phyloP scores from a whole-genome alignment of 2,797 vertebrate genomes.

The Protonibea diacanthus region DNA sequence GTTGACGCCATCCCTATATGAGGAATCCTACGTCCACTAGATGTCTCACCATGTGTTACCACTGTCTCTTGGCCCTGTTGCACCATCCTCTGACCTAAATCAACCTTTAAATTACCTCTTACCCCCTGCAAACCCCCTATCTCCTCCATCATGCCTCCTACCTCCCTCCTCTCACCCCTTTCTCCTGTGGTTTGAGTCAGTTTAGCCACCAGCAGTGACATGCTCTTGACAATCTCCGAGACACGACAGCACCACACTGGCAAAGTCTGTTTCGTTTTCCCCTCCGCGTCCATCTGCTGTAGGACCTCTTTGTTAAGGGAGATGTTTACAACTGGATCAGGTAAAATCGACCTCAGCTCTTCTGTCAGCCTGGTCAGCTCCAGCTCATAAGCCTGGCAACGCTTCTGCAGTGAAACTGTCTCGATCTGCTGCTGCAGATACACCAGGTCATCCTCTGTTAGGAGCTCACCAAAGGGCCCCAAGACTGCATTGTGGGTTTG shows the following conservation, averaged over 20 bases:
- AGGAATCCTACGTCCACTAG: constrained; percentile 76
- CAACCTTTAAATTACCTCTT: constrained; percentile 25
- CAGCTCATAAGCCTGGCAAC: constrained; percentile 89
- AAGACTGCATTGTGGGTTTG: constrained; percentile 89
- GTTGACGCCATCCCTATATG: constrained; percentile 81
- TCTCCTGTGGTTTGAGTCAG: constrained; percentile 69
- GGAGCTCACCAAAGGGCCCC: constrained; percentile 94
- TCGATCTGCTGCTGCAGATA: constrained; percentile 92
- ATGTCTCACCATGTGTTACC: constrained; percentile 32
- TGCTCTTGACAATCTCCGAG: constrained; percentile 89
- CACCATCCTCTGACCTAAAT: constrained; percentile 19
- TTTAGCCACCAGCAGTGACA: constrained; percentile 89
- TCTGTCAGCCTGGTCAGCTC: constrained; percentile 89
- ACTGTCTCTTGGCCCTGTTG: constrained; percentile 8
- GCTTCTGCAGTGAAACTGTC: constrained; percentile 88
- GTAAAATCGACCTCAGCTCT: constrained; percentile 90
- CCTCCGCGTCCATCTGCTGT: constrained; percentile 69
- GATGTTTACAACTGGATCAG: constrained; percentile 90
- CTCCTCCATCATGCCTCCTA: constrained; percentile 53
- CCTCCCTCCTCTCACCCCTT: constrained; percentile 35
- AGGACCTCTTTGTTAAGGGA: constrained; percentile 88
- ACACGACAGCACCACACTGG: constrained; percentile 92
- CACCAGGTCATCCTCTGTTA: constrained; percentile 91
- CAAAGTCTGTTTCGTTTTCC: constrained; percentile 74
- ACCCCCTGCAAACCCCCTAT: constrained; percentile 48